A percentile compares a stretch with the other conserved stretches of the same genome.
Evolutionary conservation across 1,140 invertebrate genomes (phyloP).

Genomic region (Branchinecta lindahli): DNA sequence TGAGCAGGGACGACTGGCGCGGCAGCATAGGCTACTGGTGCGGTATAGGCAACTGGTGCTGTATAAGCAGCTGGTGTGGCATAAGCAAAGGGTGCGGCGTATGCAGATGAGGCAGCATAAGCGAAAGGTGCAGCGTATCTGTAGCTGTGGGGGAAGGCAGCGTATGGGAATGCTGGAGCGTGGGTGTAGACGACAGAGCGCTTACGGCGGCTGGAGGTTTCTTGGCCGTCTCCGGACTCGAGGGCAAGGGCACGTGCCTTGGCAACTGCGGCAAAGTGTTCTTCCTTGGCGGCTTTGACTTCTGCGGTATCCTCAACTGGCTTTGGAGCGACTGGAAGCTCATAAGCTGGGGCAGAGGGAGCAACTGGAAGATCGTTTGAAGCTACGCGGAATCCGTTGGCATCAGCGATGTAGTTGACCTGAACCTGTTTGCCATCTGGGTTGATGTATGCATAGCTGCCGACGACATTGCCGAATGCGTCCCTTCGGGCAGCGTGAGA

Average conservation of each 20-base stretch:
- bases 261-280: slow-evolving; percentile 14
- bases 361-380: slow-evolving; percentile 25
- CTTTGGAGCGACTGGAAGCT: not conserved
- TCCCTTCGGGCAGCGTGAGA: slow-evolving; percentile 23
- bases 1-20: slow-evolving; percentile 30
- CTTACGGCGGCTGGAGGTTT: slow-evolving; percentile 8
- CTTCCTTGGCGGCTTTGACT: slow-evolving; percentile 17
- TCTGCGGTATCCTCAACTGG: slow-evolving; percentile 18
- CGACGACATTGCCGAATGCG: slow-evolving; percentile 29
- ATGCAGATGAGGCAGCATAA: slow-evolving; percentile 18
- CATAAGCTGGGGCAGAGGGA: slow-evolving; percentile 11
- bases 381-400: slow-evolving; percentile 23
- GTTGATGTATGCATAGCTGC: slow-evolving; percentile 32
- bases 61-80: slow-evolving; percentile 22
- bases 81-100: slow-evolving; percentile 21
- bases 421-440: slow-evolving; percentile 28
- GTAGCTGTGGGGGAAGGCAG: slow-evolving; percentile 11
- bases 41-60: slow-evolving; percentile 27
- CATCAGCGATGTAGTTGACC: slow-evolving; percentile 30
- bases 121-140: slow-evolving; percentile 7
- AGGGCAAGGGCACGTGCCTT: slow-evolving; percentile 8
- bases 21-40: slow-evolving; percentile 23
- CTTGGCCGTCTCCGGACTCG: not conserved
- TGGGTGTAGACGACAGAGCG: slow-evolving; percentile 10
- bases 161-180: not conserved